Base-by-base conservation (phyloP, 2,888 invertebrate genomes). In the Cerceris ruficornis region DNA sequence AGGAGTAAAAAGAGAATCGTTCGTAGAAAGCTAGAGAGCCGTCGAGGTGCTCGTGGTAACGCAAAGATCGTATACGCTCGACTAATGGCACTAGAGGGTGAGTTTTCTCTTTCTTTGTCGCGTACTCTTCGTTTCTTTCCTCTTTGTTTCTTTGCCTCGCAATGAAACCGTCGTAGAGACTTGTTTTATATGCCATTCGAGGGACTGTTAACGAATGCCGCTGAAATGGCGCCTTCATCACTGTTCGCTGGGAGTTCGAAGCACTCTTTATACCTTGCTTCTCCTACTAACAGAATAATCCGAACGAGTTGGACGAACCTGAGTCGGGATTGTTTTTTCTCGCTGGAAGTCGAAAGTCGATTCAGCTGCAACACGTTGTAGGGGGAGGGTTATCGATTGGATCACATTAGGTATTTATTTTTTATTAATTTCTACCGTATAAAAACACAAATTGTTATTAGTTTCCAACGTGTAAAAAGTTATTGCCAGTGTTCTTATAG, bases 131-230 rank as follows among this genome's bases (percentile, higher is more conserved):
- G 17, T 55, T 55, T 42, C 50, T 41, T 15, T 17, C 61, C 17
- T 8, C 72, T 41, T 54, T 9, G 58, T 14, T 41, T 42, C 68
- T 28, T 54, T 17, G n/a, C 8, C 28, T 13, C 46, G 58, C 62
- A 75, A 72, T 75, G 59, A 80, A 75, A 80, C 71, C 69, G 64
- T 72, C 71, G 65, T 65, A 46, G 52, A 6, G 69, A 72, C 61
- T 64, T 80, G 80, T 80, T 80, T 80, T 69, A 61, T 69, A 67
- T 58, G 71, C 71, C 41, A 59, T 68, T 77, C 57, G 55, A 64
- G 49, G 64, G 67, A 64, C 64, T 69, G 69, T 80, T 78, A 69
- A 73, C 78, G 66, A 62, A 66, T 43, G 75, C 68, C 58, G 75
- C 57, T 79, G 70, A 79, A 75, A 69, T 64, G 70, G 64, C 71